Base-by-base conservation (phyloP, 2,113 vertebrate species). In the Capricornis sumatraensis region DNA sequence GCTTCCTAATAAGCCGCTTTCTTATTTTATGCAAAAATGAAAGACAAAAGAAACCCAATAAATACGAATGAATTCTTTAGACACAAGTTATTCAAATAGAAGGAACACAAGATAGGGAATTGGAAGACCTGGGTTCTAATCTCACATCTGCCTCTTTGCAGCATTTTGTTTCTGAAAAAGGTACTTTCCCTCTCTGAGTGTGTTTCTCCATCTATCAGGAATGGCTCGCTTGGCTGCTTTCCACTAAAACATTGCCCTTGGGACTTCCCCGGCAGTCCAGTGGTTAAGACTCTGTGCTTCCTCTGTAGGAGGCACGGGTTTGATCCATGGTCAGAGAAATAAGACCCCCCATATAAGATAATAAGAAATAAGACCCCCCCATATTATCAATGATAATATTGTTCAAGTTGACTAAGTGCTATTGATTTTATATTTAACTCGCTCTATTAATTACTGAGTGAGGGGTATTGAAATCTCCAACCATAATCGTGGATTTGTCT, bases 11-110 rank as follows among this genome's bases (percentile, higher is more conserved):
- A 12, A 62, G 57, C 62, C 7, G 15, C 57, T 60, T 53, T 36
- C 15, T 3, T 62, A 33, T 30, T 88, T 71, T 9, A 84, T 36
- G 16, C 82, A 30, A 45, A 83, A 89, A 58, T 43, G 25, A 79
- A 92, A n/a, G 78, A 58, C 52, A 60, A 62, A 60, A 79, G 43
- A 95, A 93, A 28, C 14, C 21, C 87, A 36, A 47, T 64, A 83
- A 96, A 93, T 93, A 43, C 19, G 4, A 43, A 64, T 45, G 33
- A 40, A 21, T 21, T 86, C 13, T 96, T 87, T 53, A 58, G n/a
- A 93, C 6, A 71, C 13, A 47, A 57, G 30, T 16, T 93, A 27
- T 30, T 95, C 16, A 23, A 6, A 28, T 33, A 83, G 40, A 83
- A 92, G 43, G 16, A 64, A 76, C 40, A 74, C 13, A 82, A 21